Base-by-base conservation (phyloP, 35 echinoderm and acorn worm species). In the Hemicentrotus pulcherrimus region DNA sequence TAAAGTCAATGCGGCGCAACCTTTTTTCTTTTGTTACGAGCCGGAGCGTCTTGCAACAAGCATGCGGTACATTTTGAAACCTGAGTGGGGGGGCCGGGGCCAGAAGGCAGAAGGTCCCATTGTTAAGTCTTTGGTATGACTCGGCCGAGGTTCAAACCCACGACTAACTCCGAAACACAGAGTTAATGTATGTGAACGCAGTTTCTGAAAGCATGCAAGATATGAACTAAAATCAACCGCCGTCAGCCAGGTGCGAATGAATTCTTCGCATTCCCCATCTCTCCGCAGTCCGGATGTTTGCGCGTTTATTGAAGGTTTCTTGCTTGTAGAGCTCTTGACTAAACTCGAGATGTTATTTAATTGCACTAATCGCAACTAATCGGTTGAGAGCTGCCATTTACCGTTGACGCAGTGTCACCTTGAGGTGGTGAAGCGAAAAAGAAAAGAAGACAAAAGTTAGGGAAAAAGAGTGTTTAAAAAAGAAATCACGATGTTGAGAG, bases 231-330 rank as follows among this genome's bases (percentile, higher is more conserved):
- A 78, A 78, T 78, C 65, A 78, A 78, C 65, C 65, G n/a, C 24
- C 65, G 19, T 78, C 65, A n/a, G 28, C 65, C 65, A 78, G 65
- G 65, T 78, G 65, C 65, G 65, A 78, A 78, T 78, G 65, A 78
- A 78, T 78, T 78, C 65, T 28, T 78, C 19, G 65, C 65, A 78
- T 78, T 78, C 65, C 65, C 65, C 65, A 78, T 78, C 65, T 22
- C 28, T 22, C 65, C 28, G 65, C 65, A n/a, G 65, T 78, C 65
- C 65, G 65, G 65, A 78, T 78, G 65, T 78, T 78, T 78, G 65
- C 65, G 65, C 65, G 65, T 78, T 78, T 78, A 78, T 78, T 78
- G 65, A 78, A 78, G 65, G 65, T n/a, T 59, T 78, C 65, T n/a
- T 78, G 65, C 65, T 78, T 78, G 65, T 78, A 78, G 65, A 78